Evolutionary conservation across 1,140 invertebrate genomes (phyloP), one percentile per base, ranked within the genome.

Genomic region (Limonius californicus): DNA sequence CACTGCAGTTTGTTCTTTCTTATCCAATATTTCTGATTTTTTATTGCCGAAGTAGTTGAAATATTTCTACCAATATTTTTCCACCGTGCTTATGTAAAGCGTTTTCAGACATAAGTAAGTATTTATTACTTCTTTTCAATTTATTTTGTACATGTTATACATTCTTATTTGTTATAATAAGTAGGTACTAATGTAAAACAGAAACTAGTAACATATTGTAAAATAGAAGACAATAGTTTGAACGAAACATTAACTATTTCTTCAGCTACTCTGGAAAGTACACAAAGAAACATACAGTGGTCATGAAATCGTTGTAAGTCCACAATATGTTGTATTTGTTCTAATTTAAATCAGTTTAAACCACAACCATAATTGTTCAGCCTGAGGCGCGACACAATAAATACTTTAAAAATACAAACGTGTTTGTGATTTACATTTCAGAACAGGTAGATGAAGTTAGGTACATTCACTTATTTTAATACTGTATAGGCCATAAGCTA

Each of bases 131-230:
- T 27, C 23, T 39, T 39, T 50, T 50, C 20, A 50, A 50, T 50
- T 50, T 50, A 50, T 50, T 50, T 50, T 50, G 45, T 50, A 50
- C 45, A 50, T 50, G 45, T 50, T 50, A 50, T 50, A 50, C 45
- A 50, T 19, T n/a, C 45, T 50, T 50, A 50, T 19, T 19, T 21
- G 14, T 50, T n/a, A 45, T 50, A 18, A 50, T 21, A 50, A 50
- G 6, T 45, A 50, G 19, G n/a, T n/a, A n/a, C n/a, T n/a, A n/a
- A n/a, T n/a, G n/a, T 19, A 3, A 50, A 50, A 50, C 45, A 19
- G 3, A 50, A 18, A 50, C n/a, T 39, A 6, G n/a, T 12, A 39
- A 39, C 8, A 39, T 39, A 39, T n/a, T 39, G n/a, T 11, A 9
- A 39, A 39, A 39, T 39, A 39, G 2, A 39, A 39, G 35, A 39